A percentile compares a stretch with the other conserved stretches of the same genome.
phyloP scores from a whole-genome alignment of 2,888 invertebrate species.

The Phortica magna region DNA sequence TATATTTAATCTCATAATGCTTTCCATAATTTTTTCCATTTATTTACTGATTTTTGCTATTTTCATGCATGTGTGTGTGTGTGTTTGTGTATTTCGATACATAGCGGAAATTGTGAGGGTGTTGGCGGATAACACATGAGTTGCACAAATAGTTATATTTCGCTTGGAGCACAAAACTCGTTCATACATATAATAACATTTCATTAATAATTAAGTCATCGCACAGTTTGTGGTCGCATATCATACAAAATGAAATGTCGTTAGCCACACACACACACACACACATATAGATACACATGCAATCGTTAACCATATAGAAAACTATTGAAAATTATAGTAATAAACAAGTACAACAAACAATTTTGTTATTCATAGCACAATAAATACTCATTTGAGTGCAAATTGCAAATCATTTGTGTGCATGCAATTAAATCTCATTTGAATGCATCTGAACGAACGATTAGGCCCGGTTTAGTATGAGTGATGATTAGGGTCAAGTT shows the following conservation, averaged over 20 bases:
- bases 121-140: neutral
- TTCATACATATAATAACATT: neutral
- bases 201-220: slow-evolving; percentile 10
- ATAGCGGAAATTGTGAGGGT: neutral
- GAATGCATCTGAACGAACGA: slow-evolving; percentile 23
- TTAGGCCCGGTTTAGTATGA: slow-evolving; percentile 34
- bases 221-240: neutral
- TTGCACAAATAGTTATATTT: neutral
- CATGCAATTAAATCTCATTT: slow-evolving; percentile 31
- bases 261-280: neutral
- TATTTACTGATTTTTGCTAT: too few species aligned
- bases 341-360: neutral
- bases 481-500: slow-evolving; percentile 28
- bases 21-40: too few species aligned
- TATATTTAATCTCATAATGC: too few species aligned
- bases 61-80: too few species aligned
- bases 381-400: slow-evolving; percentile 28
- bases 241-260: neutral
- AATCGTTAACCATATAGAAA: neutral
- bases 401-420: slow-evolving; percentile 18
- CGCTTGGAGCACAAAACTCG: neutral
- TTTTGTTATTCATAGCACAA: neutral
- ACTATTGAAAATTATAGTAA: neutral
- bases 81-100: neutral
- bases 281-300: too few species aligned